Evolutionary conservation across 2,888 invertebrate species (phyloP).

Genomic region (Volucella bombylans): DNA sequence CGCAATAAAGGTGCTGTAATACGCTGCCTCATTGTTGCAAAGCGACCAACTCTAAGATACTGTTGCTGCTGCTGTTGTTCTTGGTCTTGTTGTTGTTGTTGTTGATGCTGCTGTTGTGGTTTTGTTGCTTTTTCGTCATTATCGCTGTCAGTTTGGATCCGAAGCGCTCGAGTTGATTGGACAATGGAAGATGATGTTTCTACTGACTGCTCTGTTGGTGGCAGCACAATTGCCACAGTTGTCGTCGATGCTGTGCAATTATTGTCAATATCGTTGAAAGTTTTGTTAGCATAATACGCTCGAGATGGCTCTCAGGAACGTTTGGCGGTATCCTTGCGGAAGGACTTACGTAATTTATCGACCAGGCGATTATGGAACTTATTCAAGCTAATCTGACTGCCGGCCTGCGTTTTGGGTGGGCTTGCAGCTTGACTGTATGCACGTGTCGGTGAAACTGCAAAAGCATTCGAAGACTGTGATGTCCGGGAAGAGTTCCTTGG

Average conservation of each 20-base stretch:
- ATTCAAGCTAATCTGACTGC: slow-evolving; percentile 86
- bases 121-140: slow-evolving; percentile 39
- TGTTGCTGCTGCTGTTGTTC: slow-evolving; percentile 31
- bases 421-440: slow-evolving; percentile 79
- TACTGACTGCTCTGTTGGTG: slow-evolving; percentile 65
- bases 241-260: slow-evolving; percentile 73
- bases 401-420: slow-evolving; percentile 83
- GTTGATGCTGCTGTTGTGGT: slow-evolving; percentile 40
- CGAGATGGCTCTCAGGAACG: slow-evolving; percentile 79
- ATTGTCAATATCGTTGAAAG: slow-evolving; percentile 71
- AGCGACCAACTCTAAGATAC: slow-evolving; percentile 50
- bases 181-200: slow-evolving; percentile 55
- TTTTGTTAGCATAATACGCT: slow-evolving; percentile 69
- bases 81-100: neutral
- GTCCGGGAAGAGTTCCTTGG: slow-evolving; percentile 85
- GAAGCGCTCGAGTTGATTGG: slow-evolving; percentile 57
- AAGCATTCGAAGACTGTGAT: slow-evolving; percentile 84
- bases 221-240: slow-evolving; percentile 39
- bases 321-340: slow-evolving; percentile 83
- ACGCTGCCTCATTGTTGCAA: slow-evolving; percentile 76
- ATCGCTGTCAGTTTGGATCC: slow-evolving; percentile 50
- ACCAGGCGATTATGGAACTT: slow-evolving; percentile 89
- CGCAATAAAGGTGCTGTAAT: slow-evolving; percentile 75
- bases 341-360: slow-evolving; percentile 87
- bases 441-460: slow-evolving; percentile 86